phyloP scores from a whole-genome alignment of 2,888 invertebrate genomes.

The Cecidostiba fungosa region DNA sequence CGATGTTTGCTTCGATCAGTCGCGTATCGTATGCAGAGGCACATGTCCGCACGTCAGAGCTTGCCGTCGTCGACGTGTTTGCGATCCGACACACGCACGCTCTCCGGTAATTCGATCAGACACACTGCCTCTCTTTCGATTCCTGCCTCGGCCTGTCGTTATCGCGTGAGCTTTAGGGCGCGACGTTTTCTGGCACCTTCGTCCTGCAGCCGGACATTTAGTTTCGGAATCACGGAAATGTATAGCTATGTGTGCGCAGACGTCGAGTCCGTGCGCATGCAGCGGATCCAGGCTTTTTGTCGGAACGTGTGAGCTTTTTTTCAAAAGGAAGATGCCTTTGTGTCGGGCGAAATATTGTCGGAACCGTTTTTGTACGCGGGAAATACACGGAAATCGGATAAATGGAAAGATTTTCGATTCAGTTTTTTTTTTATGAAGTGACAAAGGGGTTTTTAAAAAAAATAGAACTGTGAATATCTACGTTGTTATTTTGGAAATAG shows the following conservation, averaged over 20 bases:
- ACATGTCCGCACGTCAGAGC: neutral
- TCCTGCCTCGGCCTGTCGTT: neutral
- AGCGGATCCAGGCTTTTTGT: neutral
- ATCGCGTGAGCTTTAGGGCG: neutral
- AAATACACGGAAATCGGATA: neutral
- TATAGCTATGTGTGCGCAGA: neutral
- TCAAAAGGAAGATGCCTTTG: neutral
- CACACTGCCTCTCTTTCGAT: conserved; percentile 30
- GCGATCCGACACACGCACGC: conserved; percentile 4
- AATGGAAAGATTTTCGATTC: neutral
- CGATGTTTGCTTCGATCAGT: conserved; percentile 6
- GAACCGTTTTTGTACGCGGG: neutral
- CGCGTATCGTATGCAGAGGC: neutral
- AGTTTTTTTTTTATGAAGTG: neutral
- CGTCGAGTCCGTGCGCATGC: neutral
- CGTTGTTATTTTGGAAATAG: too few relatives aligned
- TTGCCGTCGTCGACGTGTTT: conserved; percentile 5
- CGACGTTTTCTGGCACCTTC: neutral
- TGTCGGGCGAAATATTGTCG: neutral
- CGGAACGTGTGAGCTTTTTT: neutral
- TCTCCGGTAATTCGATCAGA: conserved; percentile 21
- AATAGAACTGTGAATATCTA: too few relatives aligned
- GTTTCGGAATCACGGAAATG: conserved; percentile 23
- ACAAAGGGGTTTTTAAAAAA: too few relatives aligned
- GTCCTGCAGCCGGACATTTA: neutral